Evolutionary conservation across 1,140 invertebrate species (phyloP).

Genomic region (Drosophila kepulauana): DNA sequence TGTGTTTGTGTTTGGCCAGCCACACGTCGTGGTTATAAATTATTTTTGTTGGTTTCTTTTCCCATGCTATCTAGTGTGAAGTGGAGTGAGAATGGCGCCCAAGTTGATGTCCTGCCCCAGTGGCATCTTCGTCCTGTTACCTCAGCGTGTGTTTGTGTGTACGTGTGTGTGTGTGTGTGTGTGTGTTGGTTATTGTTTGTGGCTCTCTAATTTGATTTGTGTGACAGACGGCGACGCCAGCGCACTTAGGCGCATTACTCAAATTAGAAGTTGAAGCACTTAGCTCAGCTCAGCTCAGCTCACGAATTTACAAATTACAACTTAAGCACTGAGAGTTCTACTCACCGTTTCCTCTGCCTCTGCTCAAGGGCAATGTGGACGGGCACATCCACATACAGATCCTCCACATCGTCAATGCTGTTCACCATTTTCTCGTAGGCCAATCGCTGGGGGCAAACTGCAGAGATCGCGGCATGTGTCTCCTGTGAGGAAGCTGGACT

Average conservation of each 20-base stretch:
- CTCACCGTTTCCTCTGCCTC: constrained; percentile 79
- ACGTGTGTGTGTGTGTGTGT: too few species aligned
- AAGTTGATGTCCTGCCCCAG: constrained; percentile 4
- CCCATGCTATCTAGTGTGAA: not conserved
- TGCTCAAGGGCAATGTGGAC: constrained; percentile 75
- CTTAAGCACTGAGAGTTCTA: constrained; percentile 2
- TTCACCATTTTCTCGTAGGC: constrained; percentile 71
- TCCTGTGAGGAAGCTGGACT: constrained; percentile 24
- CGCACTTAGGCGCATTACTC: constrained; percentile 72
- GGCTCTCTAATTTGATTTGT: constrained; percentile 78
- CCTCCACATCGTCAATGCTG: constrained; percentile 80
- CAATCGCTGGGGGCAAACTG: constrained; percentile 56
- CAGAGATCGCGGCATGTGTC: constrained; percentile 20
- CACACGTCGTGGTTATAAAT: constrained; percentile 83
- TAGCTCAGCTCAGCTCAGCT: not conserved
- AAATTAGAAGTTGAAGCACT: constrained; percentile 4
- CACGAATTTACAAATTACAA: not conserved
- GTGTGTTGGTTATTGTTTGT: constrained; percentile 63
- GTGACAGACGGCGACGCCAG: constrained; percentile 72
- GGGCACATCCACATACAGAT: constrained; percentile 79
- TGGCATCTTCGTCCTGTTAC: constrained; percentile 33
- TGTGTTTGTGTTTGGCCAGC: constrained; percentile 74
- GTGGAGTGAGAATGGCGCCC: constrained; percentile 17
- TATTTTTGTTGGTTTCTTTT: constrained; percentile 58
- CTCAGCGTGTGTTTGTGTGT: not conserved